These are phyloP conservation scores for Hippopotamyrus pictus DNA, from an alignment of 2,797 vertebrate species.

Conservation along the genomic window DNA sequence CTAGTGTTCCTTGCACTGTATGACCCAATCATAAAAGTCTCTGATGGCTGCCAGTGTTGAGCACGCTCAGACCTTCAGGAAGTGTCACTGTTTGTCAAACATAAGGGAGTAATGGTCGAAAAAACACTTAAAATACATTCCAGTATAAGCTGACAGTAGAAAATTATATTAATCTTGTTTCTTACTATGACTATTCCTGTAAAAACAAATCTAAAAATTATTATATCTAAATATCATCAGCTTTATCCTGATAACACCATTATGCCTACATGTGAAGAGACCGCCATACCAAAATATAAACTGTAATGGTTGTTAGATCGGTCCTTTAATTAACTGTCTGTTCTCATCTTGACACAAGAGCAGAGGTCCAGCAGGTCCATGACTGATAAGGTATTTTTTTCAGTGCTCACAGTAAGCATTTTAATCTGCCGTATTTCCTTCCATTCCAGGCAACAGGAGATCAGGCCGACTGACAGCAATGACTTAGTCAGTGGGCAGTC, in stretches of 20 bases:
- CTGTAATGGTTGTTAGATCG: not conserved
- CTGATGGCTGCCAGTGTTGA: not conserved
- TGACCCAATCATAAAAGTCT: not conserved
- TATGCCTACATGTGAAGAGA: not conserved
- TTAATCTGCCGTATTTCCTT: not conserved
- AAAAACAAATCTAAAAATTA: not conserved
- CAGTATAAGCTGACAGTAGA: not conserved
- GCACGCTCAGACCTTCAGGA: not conserved
- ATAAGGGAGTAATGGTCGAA: not conserved
- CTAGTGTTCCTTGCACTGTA: not conserved
- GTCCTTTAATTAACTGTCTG: not conserved
- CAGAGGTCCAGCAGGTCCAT: not conserved
- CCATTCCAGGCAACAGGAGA: not conserved
- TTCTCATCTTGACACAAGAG: not conserved
- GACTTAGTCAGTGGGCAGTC: not conserved
- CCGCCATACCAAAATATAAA: not conserved
- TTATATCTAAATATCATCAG: not conserved
- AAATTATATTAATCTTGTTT: not conserved
- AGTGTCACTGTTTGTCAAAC: not conserved
- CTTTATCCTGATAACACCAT: not conserved
- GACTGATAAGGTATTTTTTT: not conserved
- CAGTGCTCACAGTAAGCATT: not conserved
- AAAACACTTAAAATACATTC: not conserved
- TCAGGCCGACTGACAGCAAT: not conserved
- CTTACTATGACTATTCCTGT: not conserved